phyloP scores from a whole-genome alignment of 2,888 invertebrate genomes.

The Cerastoderma edule region DNA sequence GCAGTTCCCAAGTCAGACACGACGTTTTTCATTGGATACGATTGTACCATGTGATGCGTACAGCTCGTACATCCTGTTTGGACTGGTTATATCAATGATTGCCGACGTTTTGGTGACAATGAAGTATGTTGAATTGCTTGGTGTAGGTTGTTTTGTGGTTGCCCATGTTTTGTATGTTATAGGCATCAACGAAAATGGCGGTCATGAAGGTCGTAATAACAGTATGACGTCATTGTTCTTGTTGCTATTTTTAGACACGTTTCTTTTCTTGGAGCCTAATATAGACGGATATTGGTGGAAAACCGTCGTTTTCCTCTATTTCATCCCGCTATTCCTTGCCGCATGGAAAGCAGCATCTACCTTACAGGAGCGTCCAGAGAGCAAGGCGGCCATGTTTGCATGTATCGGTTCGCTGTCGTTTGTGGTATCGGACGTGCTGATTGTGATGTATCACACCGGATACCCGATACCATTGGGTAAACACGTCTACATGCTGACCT shows the following conservation, averaged over 20 bases:
- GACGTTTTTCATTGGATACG: background rate
- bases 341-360: slow-evolving; percentile 7
- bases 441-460: background rate
- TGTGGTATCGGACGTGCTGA: slow-evolving; percentile 1
- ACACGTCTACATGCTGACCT: slow-evolving; percentile 6
- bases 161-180: slow-evolving; percentile 3
- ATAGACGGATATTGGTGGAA: background rate
- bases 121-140: background rate
- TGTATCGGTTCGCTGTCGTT: background rate
- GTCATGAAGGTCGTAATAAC: background rate
- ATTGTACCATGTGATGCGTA: background rate
- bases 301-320: background rate
- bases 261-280: background rate
- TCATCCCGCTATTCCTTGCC: slow-evolving; percentile 2
- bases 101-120: slow-evolving; percentile 4
- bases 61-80: background rate
- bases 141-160: background rate
- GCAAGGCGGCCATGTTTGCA: slow-evolving; percentile 1
- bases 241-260: background rate
- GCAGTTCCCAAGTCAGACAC: background rate
- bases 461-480: background rate
- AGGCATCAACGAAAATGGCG: background rate
- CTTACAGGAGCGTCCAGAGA: background rate
- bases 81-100: slow-evolving; percentile 1
- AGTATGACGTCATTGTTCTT: background rate